Evolutionary conservation across 2,797 vertebrate species (phyloP), one percentile per base, ranked within the genome.

Genomic region (Melanotaenia maccullochi): DNA sequence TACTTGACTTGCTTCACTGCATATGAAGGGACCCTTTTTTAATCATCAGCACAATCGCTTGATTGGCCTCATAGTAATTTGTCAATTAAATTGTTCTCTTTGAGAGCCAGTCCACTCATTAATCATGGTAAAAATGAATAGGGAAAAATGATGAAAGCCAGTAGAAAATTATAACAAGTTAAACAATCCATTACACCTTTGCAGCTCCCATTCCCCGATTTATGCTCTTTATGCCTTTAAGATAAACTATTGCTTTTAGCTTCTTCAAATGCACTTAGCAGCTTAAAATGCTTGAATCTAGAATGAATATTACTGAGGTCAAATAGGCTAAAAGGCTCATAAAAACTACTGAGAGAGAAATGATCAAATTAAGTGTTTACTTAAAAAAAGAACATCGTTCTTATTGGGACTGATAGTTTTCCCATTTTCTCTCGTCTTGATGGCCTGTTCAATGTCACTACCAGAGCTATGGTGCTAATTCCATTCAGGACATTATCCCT

Each of bases 381-480:
- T 47, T 61, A 5, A 0, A 58, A 63, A 71, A 8, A 5, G 11
- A 70, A 62, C 13, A 64, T 76, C 28, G 32, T 68, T 36, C 57
- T 72, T 66, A 60, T 67, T 24, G 25, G n/a, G 68, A 55, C 13
- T 73, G 65, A 82, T 64, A 68, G 38, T 58, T 36, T 49, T 36
- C 13, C 40, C 30, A 33, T 66, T 76, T 70, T 28, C 13, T 70
- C 56, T 61, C 49, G 28, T 35, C 32, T 2, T 47, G 36, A 64
- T 22, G 20, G 75, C 73, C 52, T 63, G 78, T 12, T 13, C 66
- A 65, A 81, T 81, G 80, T 85, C 80, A 69, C 76, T 30, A 67
- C 67, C 49, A 68, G 83, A 85, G 65, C 57, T 58, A 36, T 76
- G 76, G 86, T 76, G 89, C 86, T 93, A 93, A 93, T 93, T 91